A percentile compares a stretch with the other conserved stretches of the same genome.
Evolutionary conservation across 2,888 invertebrate genomes (phyloP).

Genomic region (Nomada ruficornis): DNA sequence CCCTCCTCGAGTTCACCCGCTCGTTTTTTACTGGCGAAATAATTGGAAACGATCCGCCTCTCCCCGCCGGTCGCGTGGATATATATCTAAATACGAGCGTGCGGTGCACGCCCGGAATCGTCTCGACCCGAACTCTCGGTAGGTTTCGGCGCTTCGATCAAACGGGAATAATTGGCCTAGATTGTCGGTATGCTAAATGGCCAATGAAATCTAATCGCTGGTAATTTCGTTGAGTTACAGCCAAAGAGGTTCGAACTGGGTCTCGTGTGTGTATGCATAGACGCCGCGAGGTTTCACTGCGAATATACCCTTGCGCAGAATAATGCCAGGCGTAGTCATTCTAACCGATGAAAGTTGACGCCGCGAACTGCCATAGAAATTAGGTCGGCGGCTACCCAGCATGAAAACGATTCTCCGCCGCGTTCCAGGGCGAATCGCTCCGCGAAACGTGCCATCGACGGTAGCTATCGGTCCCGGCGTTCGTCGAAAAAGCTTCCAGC

Average conservation of each 20-base stretch:
- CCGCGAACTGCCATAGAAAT: conserved; percentile 3
- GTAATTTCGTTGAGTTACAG: not conserved
- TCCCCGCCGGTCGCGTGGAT: conserved; percentile 16
- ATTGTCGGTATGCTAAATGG: conserved; percentile 25
- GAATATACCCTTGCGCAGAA: too few relatives aligned
- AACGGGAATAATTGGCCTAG: conserved; percentile 24
- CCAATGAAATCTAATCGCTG: conserved; percentile 29
- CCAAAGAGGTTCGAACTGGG: not conserved
- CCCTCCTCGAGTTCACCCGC: conserved; percentile 69
- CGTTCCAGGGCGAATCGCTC: conserved; percentile 2
- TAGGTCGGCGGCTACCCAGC: conserved; percentile 13
- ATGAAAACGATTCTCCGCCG: not conserved
- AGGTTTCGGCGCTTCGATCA: conserved; percentile 32
- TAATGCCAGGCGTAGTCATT: too few relatives aligned
- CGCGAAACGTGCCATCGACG: conserved; percentile 25
- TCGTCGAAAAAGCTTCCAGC: conserved; percentile 36
- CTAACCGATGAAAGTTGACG: not conserved
- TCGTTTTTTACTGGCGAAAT: conserved; percentile 69
- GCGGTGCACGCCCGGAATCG: conserved; percentile 32
- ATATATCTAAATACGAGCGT: conserved; percentile 45
- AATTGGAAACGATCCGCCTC: conserved; percentile 59
- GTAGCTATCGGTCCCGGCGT: conserved; percentile 4
- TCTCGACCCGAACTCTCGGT: conserved; percentile 1
- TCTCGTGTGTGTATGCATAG: not conserved
- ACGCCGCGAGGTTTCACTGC: too few relatives aligned